These are phyloP conservation scores for Aphodius granarius DNA, from an alignment of 2,888 invertebrate genomes.

Conservation along the genomic window DNA sequence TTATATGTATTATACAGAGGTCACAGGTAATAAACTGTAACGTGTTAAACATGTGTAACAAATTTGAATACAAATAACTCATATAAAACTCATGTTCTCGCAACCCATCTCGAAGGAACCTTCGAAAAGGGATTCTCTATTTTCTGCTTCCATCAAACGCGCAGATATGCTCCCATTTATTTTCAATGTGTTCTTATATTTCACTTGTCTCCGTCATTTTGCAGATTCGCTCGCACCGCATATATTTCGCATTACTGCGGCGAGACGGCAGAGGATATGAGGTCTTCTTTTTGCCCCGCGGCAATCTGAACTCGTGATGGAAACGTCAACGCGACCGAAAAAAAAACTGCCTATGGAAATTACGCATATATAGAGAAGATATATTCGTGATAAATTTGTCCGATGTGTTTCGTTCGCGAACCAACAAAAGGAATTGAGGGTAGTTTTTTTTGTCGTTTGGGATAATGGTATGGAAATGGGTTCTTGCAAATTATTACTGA, in stretches of 20 bases:
- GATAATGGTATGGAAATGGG: not conserved
- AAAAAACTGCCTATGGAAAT: not conserved
- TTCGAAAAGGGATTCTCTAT: not conserved
- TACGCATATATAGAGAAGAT: not conserved
- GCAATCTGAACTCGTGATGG: not conserved
- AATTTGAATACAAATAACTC: no score
- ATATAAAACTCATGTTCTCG: no score
- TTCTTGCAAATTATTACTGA: not conserved
- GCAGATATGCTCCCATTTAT: not conserved
- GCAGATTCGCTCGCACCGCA: not conserved
- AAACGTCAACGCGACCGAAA: not conserved
- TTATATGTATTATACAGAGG: no score
- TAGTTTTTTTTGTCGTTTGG: not conserved
- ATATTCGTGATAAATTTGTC: not conserved
- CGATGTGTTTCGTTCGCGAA: not conserved
- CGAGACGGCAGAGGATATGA: not conserved
- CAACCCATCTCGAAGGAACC: no score
- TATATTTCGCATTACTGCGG: not conserved
- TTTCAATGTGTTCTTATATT: not conserved
- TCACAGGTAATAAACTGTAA: no score
- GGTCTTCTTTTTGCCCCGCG: not conserved
- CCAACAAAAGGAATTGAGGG: no score
- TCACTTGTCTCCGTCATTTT: not conserved
- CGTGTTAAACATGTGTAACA: no score
- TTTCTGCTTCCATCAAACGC: not conserved